Conservation (phyloP, 2,113 vertebrate genomes). For the Clinocottus analis region DNA sequence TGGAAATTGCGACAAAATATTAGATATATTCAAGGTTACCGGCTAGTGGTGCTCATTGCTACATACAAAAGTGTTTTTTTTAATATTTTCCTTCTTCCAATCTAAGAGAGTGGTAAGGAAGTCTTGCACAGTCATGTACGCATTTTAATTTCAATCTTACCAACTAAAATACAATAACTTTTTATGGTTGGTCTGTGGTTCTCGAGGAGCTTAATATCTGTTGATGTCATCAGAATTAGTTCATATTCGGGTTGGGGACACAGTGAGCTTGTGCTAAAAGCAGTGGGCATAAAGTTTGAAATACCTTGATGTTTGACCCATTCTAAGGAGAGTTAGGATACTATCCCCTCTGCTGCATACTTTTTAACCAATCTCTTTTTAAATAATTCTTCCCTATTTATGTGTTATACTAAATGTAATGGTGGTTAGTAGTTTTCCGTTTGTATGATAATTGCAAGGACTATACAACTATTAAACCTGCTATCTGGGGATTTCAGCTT, state of each 20-base stretch:
- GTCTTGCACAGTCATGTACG: not conserved
- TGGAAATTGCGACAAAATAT: not conserved
- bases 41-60: constrained; percentile 24
- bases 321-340: not conserved
- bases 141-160: not conserved
- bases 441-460: not conserved
- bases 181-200: not conserved
- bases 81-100: not conserved
- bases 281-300: not conserved
- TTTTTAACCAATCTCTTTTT: not conserved
- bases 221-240: constrained; percentile 17
- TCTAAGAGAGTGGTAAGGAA: not conserved
- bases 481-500: not conserved
- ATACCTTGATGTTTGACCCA: not conserved
- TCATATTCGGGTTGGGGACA: not conserved
- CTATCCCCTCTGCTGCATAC: not conserved
- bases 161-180: not conserved
- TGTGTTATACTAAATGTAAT: not conserved
- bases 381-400: not conserved
- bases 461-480: not conserved
- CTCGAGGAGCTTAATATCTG: not conserved
- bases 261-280: not conserved
- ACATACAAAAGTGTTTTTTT: not conserved
- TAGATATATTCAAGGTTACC: not conserved
- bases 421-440: not conserved